Evolutionary conservation across 2,113 vertebrate species (phyloP), one percentile per base, ranked within the genome.

Genomic region (Mystacornis crossleyi): DNA sequence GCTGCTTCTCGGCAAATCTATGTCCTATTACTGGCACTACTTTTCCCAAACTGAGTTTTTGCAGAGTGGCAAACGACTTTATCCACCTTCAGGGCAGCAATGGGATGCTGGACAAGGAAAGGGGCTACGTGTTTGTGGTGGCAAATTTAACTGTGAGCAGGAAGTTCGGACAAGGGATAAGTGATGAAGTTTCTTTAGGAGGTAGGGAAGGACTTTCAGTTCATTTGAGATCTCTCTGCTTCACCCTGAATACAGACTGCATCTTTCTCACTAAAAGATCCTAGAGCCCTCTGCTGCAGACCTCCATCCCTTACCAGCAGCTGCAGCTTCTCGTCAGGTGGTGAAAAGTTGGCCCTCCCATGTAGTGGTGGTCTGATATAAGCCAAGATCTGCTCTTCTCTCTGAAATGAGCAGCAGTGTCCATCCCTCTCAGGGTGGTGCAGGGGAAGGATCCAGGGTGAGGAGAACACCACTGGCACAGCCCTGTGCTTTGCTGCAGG

Each of bases 281-380:
- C 40, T 75, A 67, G 6, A 62, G 23, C 21, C 20, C 5, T 1
- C 3, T 45, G 33, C 48, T 75, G 53, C 33, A 64, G 33, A 42
- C 40, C 40, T 42, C 40, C 15, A 14, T 42, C 14, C 40, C 40
- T 42, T 42, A 14, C 15, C 40, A 42, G 14, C 40, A 42, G 33
- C 48, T 75, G 53, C 33, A 64, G 33, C 33, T 54, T 62, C 50
- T 48, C 1, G 0, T 45, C 33, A 24, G 36, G 24, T 23, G 12
- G 9, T 10, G 12, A 31, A 66, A 78, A 31, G 26, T 21, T 0
- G 0, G 17, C 24, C 15, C 48, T 72, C 20, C 14, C 1, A 0
- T 24, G 14, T 7, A 3, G 40, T 40, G 13, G 14, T 53, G 45
- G 14, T 57, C 60, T 26, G 48, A 17, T 12, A 34, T 16, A 33